Base-by-base conservation (phyloP, 64 coral and sea anemone species). In the Catalaphyllia jardinei region DNA sequence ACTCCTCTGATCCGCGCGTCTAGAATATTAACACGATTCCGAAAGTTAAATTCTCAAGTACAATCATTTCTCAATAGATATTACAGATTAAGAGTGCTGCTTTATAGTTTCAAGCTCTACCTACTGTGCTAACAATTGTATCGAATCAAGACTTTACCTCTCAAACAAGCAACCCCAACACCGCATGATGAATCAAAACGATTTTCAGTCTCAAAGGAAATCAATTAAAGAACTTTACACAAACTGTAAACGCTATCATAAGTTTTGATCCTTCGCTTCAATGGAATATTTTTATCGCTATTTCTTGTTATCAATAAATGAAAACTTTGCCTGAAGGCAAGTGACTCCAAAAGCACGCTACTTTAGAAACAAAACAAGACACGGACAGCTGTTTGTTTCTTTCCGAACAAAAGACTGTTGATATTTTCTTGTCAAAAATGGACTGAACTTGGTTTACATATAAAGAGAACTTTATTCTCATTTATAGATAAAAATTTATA, bases 81-180 rank as follows among this genome's bases (percentile, higher is more conserved):
- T 65, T 65, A 7, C 17, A 65, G 15, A 24, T 4, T 7, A 18
- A 24, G 4, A 69, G 9, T 22, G 25, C 25, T 10, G 8, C 22
- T 10, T 69, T 69, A 28, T 69, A 69, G 6, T 29, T 69, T 27
- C n/a, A 24, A 69, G 2, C 10, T 69, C 65, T 69, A 28, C 65
- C 65, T 27, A n/a, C 22, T 69, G 65, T 2, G 65, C 25, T 69
- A 69, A 27, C 65, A 25, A 69, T 10, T 69, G 65, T 69, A 69
- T 57, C 8, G 54, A 69, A 69, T n/a, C 10, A 69, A 69, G 25
- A 69, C 7, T n/a, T 69, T 69, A 69, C 65, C 65, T 69, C 65
- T 69, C 65, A 69, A 69, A 69, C 4, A 69, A 69, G n/a, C 65
- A 69, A 69, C 65, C n/a, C 65, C 65, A 69, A 69, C 65, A 69